Percentiles rank a stretch among this genome's conserved stretches.
These are phyloP conservation scores for Polymixis lichenea DNA, from an alignment of 2,888 invertebrate species.

Conservation along the genomic window DNA sequence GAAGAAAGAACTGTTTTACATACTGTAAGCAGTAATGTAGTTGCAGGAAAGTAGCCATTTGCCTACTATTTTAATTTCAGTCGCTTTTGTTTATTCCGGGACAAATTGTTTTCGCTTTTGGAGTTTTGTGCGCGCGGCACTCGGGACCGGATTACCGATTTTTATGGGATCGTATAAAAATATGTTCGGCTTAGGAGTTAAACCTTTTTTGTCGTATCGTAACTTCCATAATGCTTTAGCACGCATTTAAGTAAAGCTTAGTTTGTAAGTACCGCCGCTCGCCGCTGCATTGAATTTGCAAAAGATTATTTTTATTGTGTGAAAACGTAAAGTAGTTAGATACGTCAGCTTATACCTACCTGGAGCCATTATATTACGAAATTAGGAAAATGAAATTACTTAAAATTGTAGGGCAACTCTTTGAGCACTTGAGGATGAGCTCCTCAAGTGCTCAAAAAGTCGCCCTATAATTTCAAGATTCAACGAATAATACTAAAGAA, in stretches of 20 bases:
- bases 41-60: background rate
- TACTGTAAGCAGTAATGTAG: background rate
- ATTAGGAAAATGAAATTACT: too few relatives aligned
- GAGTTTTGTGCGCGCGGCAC: slow-evolving; percentile 39
- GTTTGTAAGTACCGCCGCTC: slow-evolving; percentile 31
- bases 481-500: background rate
- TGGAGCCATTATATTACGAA: too few relatives aligned
- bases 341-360: background rate
- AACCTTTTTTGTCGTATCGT: slow-evolving; percentile 58
- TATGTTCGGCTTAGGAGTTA: slow-evolving; percentile 55
- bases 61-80: slow-evolving; percentile 28
- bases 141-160: slow-evolving; percentile 54
- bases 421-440: too few relatives aligned
- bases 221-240: slow-evolving; percentile 56
- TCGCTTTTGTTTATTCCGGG: slow-evolving; percentile 58
- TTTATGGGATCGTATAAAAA: slow-evolving; percentile 60
- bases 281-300: background rate
- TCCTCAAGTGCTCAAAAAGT: too few relatives aligned
- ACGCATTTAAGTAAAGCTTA: slow-evolving; percentile 42
- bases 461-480: background rate
- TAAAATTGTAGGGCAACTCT: too few relatives aligned
- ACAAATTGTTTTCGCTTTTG: slow-evolving; percentile 58
- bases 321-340: background rate
- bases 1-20: background rate
- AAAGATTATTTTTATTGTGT: slow-evolving; percentile 18